Base-by-base conservation (phyloP, 2,888 invertebrate genomes). In the Pocota personata region DNA sequence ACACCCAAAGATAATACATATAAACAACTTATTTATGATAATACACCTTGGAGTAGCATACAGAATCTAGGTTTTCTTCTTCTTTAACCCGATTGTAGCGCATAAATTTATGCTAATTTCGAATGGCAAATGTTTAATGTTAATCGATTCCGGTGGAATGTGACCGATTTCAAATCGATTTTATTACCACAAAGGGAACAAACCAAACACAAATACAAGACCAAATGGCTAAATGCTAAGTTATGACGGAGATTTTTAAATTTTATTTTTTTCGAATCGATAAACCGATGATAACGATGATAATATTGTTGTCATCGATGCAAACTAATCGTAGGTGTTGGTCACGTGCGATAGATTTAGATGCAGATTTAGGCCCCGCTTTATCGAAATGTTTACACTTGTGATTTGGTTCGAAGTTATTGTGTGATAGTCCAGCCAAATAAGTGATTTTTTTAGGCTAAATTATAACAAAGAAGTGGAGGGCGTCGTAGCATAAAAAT, bases 1-100 rank as follows among this genome's bases (percentile, higher is more conserved):
- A 40, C 24, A 37, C 12, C 21, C 1, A 58, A 37, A 21, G 19
- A 55, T 69, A 24, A 24, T 24, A 10, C 57, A 48, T 48, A 62
- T 19, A 62, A 50, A 73, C 52, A 60, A 50, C 60, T 50, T 73
- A 50, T 73, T 73, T 73, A 73, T 60, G 62, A 40, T 52, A 71
- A 67, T 67, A 30, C 1, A 4, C 19, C 19, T n/a, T n/a, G 50
- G 50, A 50, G 50, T 6, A 10, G 21, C 21, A 10, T 40, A 40
- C 40, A 40, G 14, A 14, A 6, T 14, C 40, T 40, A 14, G 40
- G 14, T 10, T 12, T 30, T 27, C 4, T 24, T 43, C 8, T 24
- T 14, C 14, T 24, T 16, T 12, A 52, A 67, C 21, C 52, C 50
- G 52, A 30, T 37, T 69, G 19, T 27, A 16, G 27, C 55, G 55